A percentile compares a stretch with the other conserved stretches of the same genome.
Evolutionary conservation across 1,140 invertebrate species (phyloP).

Genomic region (Orchesella cincta): DNA sequence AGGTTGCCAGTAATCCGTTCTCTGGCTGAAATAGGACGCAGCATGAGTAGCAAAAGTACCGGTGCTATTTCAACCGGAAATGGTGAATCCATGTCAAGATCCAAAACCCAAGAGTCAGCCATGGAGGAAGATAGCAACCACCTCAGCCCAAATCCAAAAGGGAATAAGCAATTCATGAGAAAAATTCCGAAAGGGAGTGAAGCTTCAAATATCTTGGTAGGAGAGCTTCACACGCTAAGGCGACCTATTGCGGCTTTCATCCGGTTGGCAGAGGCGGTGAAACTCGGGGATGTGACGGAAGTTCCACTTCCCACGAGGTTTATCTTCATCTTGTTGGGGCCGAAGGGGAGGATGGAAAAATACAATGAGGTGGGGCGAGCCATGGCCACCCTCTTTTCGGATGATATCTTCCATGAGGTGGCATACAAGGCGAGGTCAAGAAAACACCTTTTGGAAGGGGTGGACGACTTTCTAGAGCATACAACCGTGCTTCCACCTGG

Average conservation of each 20-base stretch:
- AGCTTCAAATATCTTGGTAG: constrained; percentile 56
- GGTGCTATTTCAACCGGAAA: neutral
- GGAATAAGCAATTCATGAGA: constrained; percentile 54
- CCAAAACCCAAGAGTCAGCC: neutral
- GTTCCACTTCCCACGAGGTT: constrained; percentile 56
- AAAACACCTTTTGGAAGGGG: constrained; percentile 54
- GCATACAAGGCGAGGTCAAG: constrained; percentile 53
- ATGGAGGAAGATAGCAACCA: constrained; percentile 11
- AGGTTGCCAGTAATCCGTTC: constrained; percentile 49
- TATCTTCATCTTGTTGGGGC: constrained; percentile 54
- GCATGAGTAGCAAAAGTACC: neutral
- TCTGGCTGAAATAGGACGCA: constrained; percentile 10
- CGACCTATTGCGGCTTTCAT: constrained; percentile 54
- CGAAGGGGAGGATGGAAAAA: constrained; percentile 44
- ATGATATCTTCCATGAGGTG: constrained; percentile 56
- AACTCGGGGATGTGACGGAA: constrained; percentile 55
- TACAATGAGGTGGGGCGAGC: constrained; percentile 55
- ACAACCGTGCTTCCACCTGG: constrained; percentile 58
- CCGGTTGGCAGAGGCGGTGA: constrained; percentile 50
- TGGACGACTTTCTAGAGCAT: constrained; percentile 57
- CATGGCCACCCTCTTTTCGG: constrained; percentile 54
- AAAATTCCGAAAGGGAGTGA: constrained; percentile 56
- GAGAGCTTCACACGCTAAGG: constrained; percentile 53
- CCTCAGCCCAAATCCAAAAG: neutral
- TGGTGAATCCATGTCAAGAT: neutral